Base-by-base conservation (phyloP, 2,888 invertebrate genomes). In the Diogma glabrata region DNA sequence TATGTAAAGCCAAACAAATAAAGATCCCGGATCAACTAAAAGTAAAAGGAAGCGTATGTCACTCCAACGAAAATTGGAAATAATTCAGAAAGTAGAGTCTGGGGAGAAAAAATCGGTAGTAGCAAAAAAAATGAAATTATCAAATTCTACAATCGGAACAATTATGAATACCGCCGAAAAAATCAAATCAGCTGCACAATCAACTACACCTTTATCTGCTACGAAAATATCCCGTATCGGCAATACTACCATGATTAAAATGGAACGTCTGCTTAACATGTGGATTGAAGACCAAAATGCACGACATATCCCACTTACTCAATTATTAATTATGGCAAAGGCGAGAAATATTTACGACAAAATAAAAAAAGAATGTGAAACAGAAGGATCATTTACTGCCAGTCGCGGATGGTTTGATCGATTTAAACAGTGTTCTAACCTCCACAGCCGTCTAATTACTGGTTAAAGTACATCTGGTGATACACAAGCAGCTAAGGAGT, bases 371-470 rank as follows among this genome's bases (percentile, higher is more conserved):
- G 38, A 38, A 38, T 38, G 38, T 20, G 43, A 20, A 43, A 43
- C 19, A 43, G 22, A 43, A 43, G 43, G 20, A 43, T 20, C 43
- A 22, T 43, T 43, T 43, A 43, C 43, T 19, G 43, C 43, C n/a
- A 43, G 43, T 22, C 43, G 43, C 20, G 22, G 43, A 20, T 43
- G 22, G 43, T 43, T 20, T 20, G 43, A 43, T 20, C 17, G 22
- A 20, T 43, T 43, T 45, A 43, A n/a, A n/a, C n/a, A n/a, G n/a
- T n/a, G n/a, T n/a, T n/a, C n/a, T n/a, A 38, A 38, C 38, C 38
- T 38, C 4, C 14, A 38, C n/a, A n/a, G n/a, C n/a, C n/a, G n/a
- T n/a, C n/a, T n/a, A 16, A 38, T 38, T 9, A 38, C 14, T 38
- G 38, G 38, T 6, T 16, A 38, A 38, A 38, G 38, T 38, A 16